Percentiles rank a stretch among this genome's conserved stretches.
phyloP scores from a whole-genome alignment of 2,797 vertebrate genomes.

The Rhincodon typus region DNA sequence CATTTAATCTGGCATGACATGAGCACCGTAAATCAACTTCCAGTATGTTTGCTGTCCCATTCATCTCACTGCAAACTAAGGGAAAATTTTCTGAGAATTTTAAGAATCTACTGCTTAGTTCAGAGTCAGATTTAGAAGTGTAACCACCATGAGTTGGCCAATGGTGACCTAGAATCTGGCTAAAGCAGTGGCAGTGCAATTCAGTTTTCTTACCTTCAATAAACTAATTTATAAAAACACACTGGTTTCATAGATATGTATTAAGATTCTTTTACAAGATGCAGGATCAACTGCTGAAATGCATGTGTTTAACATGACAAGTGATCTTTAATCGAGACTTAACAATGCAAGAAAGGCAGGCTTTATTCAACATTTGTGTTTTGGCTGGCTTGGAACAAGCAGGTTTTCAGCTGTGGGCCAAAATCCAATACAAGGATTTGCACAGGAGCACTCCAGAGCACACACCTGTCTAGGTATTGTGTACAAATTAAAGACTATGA shows the following conservation, averaged over 20 bases:
- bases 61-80: background rate
- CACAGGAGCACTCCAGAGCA: background rate
- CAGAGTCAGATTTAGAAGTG: background rate
- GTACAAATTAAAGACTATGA: background rate
- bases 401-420: background rate
- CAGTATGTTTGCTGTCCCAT: background rate
- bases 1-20: background rate
- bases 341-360: background rate
- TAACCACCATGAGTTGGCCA: background rate
- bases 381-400: background rate
- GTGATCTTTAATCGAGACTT: background rate
- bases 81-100: background rate
- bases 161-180: background rate
- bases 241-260: background rate
- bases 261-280: background rate
- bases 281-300: background rate
- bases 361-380: background rate
- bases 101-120: background rate
- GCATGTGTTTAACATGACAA: background rate
- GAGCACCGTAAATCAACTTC: background rate
- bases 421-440: background rate
- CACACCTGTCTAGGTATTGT: background rate
- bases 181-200: background rate
- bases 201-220: background rate
- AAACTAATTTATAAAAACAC: background rate